A percentile compares a stretch with the other conserved stretches of the same genome.
These are phyloP conservation scores for Amphiduros pacificus DNA, from an alignment of 2,888 invertebrate genomes.

Conservation along the genomic window DNA sequence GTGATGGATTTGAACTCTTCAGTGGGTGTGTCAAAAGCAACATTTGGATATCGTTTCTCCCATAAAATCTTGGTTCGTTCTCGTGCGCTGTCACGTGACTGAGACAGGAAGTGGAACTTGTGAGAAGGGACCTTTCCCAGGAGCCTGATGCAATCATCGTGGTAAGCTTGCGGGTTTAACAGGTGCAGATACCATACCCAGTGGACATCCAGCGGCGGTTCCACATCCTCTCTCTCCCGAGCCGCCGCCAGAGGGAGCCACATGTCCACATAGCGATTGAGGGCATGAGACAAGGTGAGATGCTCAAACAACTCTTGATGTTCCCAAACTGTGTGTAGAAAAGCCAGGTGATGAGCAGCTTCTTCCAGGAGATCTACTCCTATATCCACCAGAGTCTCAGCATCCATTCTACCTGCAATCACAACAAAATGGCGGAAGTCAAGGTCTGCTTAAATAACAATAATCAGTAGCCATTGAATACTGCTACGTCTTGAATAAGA, in stretches of 20 bases:
- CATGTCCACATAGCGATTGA: conserved; percentile 58
- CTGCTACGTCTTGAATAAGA: too few species aligned
- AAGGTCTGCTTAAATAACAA: too few species aligned
- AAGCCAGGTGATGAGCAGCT: too few species aligned
- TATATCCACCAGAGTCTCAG: too few species aligned
- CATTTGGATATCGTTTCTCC: conserved; percentile 41
- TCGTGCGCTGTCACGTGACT: conserved; percentile 41
- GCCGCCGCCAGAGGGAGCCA: conserved; percentile 62
- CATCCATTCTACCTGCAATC: too few species aligned
- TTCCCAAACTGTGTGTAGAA: too few species aligned
- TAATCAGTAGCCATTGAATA: too few species aligned
- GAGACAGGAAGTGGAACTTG: conserved; percentile 52
- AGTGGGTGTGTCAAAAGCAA: conserved; percentile 8
- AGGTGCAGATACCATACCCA: conserved; percentile 63
- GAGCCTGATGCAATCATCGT: conserved; percentile 42
- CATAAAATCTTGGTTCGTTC: conserved; percentile 41
- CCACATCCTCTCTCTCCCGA: conserved; percentile 36
- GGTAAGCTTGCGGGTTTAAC: conserved; percentile 51
- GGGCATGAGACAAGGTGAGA: too few species aligned
- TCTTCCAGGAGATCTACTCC: too few species aligned
- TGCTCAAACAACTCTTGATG: too few species aligned
- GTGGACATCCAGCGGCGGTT: conserved; percentile 63
- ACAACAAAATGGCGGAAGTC: too few species aligned
- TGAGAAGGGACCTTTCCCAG: conserved; percentile 50
- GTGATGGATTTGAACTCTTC: not conserved